Percentiles rank a stretch among this genome's conserved stretches.
These are phyloP conservation scores for Lepisosteus oculatus DNA, from an alignment of 2,113 vertebrate species.

Conservation along the genomic window DNA sequence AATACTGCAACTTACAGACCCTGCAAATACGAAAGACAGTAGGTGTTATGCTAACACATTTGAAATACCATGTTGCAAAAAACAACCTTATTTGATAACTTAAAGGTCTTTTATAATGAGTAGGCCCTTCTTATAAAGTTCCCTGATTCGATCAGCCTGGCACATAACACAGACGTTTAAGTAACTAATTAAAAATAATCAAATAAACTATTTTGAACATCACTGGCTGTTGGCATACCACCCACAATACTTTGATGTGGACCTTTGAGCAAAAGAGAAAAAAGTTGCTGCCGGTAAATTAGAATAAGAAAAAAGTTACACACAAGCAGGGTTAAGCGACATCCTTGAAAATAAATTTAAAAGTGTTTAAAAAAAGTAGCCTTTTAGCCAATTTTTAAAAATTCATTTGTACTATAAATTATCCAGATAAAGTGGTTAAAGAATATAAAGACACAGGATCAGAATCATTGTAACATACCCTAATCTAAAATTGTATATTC, in stretches of 20 bases:
- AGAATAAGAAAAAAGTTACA: background rate
- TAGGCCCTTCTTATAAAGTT: constrained; percentile 5
- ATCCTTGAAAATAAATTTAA: too few relatives aligned
- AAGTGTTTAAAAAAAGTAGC: too few relatives aligned
- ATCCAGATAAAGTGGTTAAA: too few relatives aligned
- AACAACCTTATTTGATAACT: background rate
- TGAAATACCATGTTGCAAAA: background rate
- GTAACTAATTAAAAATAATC: background rate
- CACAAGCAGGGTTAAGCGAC: too few relatives aligned
- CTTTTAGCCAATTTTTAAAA: too few relatives aligned
- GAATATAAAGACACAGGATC: too few relatives aligned
- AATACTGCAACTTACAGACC: background rate
- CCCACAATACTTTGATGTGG: too few relatives aligned
- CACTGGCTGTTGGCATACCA: too few relatives aligned
- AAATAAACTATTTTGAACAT: too few relatives aligned
- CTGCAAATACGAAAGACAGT: background rate
- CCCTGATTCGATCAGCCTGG: constrained; percentile 20
- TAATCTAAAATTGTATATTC: too few relatives aligned
- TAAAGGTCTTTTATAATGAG: background rate
- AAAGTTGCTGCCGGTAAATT: background rate
- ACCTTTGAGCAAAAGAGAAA: background rate
- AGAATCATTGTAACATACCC: too few relatives aligned
- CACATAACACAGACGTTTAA: constrained; percentile 9
- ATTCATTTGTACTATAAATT: too few relatives aligned
- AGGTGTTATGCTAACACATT: background rate